Conservation (phyloP, 2,113 vertebrate species). For the Gracilinanus agilis region DNA sequence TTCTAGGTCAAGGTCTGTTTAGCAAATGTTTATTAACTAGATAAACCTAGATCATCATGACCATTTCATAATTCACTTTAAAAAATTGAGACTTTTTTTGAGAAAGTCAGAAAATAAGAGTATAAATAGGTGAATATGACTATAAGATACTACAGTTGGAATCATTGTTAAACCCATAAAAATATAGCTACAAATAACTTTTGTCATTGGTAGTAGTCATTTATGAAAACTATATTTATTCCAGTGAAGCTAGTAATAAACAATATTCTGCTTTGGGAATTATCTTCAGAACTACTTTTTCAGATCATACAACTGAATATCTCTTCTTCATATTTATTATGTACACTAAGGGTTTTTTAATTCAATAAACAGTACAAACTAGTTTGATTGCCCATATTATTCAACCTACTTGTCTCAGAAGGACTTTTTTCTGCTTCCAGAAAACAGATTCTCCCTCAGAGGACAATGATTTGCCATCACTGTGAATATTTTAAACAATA, state of each 20-base stretch:
- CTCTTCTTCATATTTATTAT: neutral
- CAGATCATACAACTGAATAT: neutral
- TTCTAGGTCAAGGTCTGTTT: neutral
- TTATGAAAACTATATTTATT: neutral
- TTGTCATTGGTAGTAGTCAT: no score
- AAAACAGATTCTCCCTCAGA: slow-evolving; percentile 38
- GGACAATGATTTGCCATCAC: slow-evolving; percentile 60
- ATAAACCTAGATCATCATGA: neutral
- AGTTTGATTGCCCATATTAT: slow-evolving; percentile 19
- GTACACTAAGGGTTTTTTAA: slow-evolving; percentile 30
- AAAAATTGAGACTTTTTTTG: neutral
- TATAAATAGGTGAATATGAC: neutral
- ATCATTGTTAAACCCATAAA: neutral
- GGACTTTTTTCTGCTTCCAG: slow-evolving; percentile 54
- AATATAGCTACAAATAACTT: neutral
- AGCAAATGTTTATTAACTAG: neutral
- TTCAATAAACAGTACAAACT: slow-evolving; percentile 28
- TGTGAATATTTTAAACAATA: slow-evolving; percentile 58
- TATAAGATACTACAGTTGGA: no score
- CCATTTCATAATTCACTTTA: neutral
- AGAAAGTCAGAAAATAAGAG: neutral
- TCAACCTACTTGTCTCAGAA: slow-evolving; percentile 15
- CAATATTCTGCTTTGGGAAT: slow-evolving; percentile 40
- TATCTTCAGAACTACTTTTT: neutral
- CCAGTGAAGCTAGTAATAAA: neutral